Conservation (phyloP, 2,888 invertebrate genomes). For the Orthonychiurus folsomi region DNA sequence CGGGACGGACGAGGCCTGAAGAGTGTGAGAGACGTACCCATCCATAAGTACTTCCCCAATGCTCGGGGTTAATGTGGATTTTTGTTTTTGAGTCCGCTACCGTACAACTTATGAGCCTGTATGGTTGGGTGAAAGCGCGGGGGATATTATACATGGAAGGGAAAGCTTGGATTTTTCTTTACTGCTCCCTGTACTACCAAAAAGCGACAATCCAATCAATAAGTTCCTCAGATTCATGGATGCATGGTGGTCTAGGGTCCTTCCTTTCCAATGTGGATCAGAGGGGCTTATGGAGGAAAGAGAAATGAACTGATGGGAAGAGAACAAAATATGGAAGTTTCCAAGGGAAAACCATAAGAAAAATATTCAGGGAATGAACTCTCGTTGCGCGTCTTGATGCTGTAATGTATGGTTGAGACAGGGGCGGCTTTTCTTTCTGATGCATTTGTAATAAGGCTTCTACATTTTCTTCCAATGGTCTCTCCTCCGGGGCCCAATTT, state of each 20-base stretch:
- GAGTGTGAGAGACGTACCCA: too few relatives aligned
- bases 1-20: too few relatives aligned
- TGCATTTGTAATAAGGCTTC: neutral
- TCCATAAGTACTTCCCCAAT: neutral
- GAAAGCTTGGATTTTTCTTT: too few relatives aligned
- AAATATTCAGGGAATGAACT: neutral
- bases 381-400: too few relatives aligned
- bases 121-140: too few relatives aligned
- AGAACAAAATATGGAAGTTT: neutral
- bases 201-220: constrained; percentile 1
- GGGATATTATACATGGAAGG: neutral
- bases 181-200: too few relatives aligned
- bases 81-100: neutral
- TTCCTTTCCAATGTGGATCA: too few relatives aligned
- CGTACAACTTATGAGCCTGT: too few relatives aligned
- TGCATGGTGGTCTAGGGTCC: too few relatives aligned
- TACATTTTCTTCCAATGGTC: neutral
- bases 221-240: neutral
- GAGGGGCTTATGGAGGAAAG: neutral
- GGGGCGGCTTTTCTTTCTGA: neutral
- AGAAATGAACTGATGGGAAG: neutral
- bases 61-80: neutral
- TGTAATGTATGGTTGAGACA: too few relatives aligned
- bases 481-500: neutral
- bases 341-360: too few relatives aligned